Conservation (phyloP, 2,888 invertebrate genomes). For the Diplolepis rosae region DNA sequence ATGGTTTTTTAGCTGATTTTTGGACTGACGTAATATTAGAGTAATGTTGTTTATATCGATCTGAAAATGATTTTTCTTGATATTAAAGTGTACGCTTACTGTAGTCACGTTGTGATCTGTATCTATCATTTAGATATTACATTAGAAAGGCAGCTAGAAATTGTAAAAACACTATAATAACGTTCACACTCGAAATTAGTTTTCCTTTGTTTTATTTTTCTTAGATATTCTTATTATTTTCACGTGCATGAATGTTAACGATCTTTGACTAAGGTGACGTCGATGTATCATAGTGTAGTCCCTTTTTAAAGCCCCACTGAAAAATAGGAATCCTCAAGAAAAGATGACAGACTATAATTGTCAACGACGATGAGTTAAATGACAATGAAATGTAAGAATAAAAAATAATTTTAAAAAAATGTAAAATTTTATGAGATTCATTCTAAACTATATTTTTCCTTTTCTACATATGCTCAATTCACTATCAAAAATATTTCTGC, state of each 20-base stretch:
- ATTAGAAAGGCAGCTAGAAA: conserved; percentile 2
- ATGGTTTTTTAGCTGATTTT: conserved; percentile 30
- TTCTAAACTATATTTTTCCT: neutral
- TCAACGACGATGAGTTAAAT: neutral
- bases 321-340: neutral
- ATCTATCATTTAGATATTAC: conserved; percentile 10
- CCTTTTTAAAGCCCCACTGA: neutral
- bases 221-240: neutral
- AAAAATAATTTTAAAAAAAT: neutral
- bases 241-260: neutral
- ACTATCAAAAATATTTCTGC: neutral
- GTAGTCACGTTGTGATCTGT: neutral
- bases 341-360: neutral
- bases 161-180: neutral
- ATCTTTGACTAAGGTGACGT: neutral
- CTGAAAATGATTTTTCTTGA: neutral
- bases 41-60: conserved; percentile 19
- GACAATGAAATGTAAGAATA: neutral
- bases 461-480: neutral
- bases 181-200: neutral
- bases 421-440: neutral
- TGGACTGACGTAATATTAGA: conserved; percentile 35
- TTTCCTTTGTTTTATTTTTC: neutral
- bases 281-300: neutral
- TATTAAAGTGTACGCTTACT: neutral